phyloP scores from a whole-genome alignment of 2,888 invertebrate species.

The Troilus luridus region DNA sequence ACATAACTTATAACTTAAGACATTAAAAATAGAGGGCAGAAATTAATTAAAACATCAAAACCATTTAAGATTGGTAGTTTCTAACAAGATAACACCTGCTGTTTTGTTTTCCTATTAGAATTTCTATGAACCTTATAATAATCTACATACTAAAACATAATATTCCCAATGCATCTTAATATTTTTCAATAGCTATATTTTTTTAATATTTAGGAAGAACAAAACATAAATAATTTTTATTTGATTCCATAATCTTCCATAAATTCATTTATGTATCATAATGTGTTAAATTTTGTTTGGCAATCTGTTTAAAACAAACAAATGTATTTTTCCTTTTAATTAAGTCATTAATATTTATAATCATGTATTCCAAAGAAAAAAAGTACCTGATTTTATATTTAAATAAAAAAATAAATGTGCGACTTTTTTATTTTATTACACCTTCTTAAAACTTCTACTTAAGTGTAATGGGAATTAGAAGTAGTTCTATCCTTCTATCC shows the following conservation, averaged over 20 bases:
- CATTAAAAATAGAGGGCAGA: too few relatives aligned
- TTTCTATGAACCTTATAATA: background rate
- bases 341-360: background rate
- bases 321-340: background rate
- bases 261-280: background rate
- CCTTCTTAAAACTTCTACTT: background rate
- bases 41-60: too few relatives aligned
- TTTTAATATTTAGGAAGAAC: background rate
- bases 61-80: too few relatives aligned
- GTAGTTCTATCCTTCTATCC: too few relatives aligned
- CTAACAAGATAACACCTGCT: too few relatives aligned
- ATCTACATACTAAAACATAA: background rate
- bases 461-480: too few relatives aligned
- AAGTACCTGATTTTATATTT: conserved; percentile 1
- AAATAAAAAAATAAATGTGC: background rate
- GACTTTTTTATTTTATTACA: background rate
- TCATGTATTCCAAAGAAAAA: background rate
- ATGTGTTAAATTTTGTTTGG: background rate
- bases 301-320: background rate
- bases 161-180: background rate
- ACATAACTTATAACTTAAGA: too few relatives aligned
- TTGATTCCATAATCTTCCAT: background rate
- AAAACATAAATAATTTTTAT: background rate
- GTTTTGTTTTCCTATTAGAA: too few relatives aligned
- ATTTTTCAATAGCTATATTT: background rate